Conservation (phyloP, 2,888 invertebrate genomes). For the Hypomecis atomaria region DNA sequence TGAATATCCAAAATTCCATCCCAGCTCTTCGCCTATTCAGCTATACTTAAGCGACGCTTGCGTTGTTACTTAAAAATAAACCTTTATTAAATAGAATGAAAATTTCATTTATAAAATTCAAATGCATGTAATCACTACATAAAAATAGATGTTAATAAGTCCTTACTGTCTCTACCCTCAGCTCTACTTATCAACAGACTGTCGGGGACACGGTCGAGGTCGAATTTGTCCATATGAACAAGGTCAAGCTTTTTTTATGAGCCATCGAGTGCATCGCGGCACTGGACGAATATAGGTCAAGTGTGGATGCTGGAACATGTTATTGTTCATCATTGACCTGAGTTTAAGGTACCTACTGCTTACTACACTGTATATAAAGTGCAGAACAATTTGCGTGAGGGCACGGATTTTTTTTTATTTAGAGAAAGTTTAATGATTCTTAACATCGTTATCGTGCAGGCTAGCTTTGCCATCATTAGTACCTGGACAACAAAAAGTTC, state of each 20-base stretch:
- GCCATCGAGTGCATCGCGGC: neutral
- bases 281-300: neutral
- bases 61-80: too few relatives aligned
- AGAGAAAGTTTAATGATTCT: too few relatives aligned
- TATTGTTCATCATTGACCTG: neutral
- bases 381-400: too few relatives aligned
- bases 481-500: too few relatives aligned
- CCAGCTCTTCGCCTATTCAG: too few relatives aligned
- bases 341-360: neutral
- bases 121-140: neutral
- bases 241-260: slow-evolving; percentile 40
- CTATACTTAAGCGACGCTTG: too few relatives aligned
- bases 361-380: too few relatives aligned
- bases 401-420: too few relatives aligned
- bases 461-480: too few relatives aligned
- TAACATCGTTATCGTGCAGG: too few relatives aligned
- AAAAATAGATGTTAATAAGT: neutral
- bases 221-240: slow-evolving; percentile 47
- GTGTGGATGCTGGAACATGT: neutral
- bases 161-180: slow-evolving; percentile 10
- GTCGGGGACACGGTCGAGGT: slow-evolving; percentile 55
- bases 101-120: neutral
- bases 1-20: too few relatives aligned
- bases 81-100: too few relatives aligned
- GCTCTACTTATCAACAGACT: slow-evolving; percentile 37